Conservation (phyloP, 1,140 invertebrate genomes). For the Cydia splendana region DNA sequence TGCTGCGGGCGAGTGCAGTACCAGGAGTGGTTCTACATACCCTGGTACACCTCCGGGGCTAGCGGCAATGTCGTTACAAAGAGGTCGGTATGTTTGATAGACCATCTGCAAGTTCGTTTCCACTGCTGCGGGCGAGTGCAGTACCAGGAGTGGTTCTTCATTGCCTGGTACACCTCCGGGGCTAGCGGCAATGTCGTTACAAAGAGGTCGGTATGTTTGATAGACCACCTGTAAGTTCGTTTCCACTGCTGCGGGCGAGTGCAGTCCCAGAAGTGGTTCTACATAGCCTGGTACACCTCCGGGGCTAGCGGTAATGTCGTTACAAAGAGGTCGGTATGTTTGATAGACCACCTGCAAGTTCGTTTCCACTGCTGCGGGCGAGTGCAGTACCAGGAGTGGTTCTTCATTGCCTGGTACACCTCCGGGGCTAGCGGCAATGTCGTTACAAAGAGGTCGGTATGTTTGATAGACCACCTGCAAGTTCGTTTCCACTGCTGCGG, state of each 20-base stretch:
- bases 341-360: not conserved
- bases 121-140: conserved; percentile 62
- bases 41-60: too few species aligned
- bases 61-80: too few species aligned
- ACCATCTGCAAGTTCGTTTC: conserved; percentile 24
- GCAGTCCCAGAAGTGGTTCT: conserved; percentile 66
- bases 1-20: too few species aligned
- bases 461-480: not conserved
- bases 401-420: conserved; percentile 60
- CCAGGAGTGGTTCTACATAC: too few species aligned
- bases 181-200: conserved; percentile 44
- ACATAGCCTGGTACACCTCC: conserved; percentile 57
- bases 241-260: conserved; percentile 66
- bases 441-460: not conserved
- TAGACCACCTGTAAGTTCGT: conserved; percentile 56
- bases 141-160: conserved; percentile 66
- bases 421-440: conserved; percentile 48
- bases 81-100: not conserved
- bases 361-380: conserved; percentile 58
- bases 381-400: conserved; percentile 64
- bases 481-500: conserved; percentile 55
- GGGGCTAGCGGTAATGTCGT: conserved; percentile 47
- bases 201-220: not conserved
- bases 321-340: not conserved
- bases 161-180: conserved; percentile 56